Conservation (phyloP, 2,113 vertebrate species). For the Pseudonaja textilis region DNA sequence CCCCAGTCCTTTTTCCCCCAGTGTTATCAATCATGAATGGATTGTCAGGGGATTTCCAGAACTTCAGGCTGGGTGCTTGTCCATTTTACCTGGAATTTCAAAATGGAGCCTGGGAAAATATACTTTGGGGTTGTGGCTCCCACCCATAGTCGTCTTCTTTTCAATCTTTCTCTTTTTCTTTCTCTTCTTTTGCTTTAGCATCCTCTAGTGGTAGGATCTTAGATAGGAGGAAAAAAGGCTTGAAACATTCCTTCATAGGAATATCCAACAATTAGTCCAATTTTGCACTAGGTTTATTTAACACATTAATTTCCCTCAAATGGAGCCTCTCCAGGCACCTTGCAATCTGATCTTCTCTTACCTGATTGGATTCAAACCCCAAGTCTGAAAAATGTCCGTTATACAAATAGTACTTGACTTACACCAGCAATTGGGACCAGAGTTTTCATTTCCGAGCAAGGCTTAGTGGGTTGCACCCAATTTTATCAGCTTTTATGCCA, state of each 20-base stretch:
- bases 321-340: not conserved
- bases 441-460: too few species aligned
- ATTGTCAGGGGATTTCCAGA: not conserved
- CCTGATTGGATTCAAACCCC: not conserved
- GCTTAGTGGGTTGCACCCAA: too few species aligned
- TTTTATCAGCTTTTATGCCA: too few species aligned
- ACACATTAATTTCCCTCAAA: not conserved
- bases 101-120: not conserved
- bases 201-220: conserved; percentile 3
- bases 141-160: not conserved
- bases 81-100: not conserved
- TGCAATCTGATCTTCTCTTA: not conserved
- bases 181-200: not conserved
- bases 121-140: not conserved
- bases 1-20: not conserved
- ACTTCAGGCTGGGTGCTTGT: not conserved
- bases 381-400: not conserved
- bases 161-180: not conserved
- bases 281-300: not conserved
- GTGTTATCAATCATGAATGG: not conserved
- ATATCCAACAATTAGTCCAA: not conserved
- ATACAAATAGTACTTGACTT: not conserved
- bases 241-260: not conserved
- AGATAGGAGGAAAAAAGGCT: not conserved
- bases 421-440: not conserved